Evolutionary conservation across 1,140 invertebrate genomes (phyloP).

Genomic region (Odontomachus brunneus): DNA sequence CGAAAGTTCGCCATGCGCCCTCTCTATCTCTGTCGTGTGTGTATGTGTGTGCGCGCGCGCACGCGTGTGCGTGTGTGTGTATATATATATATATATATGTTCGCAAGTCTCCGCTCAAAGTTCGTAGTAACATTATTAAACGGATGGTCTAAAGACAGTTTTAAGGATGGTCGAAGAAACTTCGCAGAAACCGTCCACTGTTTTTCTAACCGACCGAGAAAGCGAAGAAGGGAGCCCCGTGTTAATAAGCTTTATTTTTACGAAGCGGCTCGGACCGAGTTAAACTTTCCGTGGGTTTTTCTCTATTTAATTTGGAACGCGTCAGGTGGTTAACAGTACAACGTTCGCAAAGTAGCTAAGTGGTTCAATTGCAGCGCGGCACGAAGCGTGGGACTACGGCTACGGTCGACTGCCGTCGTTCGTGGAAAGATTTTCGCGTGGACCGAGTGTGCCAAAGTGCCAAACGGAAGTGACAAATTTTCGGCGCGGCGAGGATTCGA

Average conservation of each 20-base stretch:
- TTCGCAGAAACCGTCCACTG: conserved; percentile 19
- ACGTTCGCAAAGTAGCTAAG: conserved; percentile 61
- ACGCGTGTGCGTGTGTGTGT: too few relatives aligned
- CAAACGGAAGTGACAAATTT: conserved; percentile 58
- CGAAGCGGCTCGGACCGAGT: conserved; percentile 21
- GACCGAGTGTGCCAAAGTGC: conserved; percentile 54
- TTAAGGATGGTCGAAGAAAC: conserved; percentile 36
- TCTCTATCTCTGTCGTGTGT: too few relatives aligned
- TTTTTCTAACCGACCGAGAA: conserved; percentile 37
- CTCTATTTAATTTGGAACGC: conserved; percentile 58
- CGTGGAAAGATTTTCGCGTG: conserved; percentile 54
- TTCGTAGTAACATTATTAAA: conserved; percentile 55
- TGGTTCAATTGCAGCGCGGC: conserved; percentile 54
- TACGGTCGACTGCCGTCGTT: conserved; percentile 18
- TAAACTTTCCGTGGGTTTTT: conserved; percentile 48
- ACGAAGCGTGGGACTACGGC: conserved; percentile 36
- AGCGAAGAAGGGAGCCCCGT: conserved; percentile 18
- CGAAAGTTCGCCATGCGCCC: not conserved
- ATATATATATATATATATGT: conserved; percentile 6
- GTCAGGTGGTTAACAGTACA: conserved; percentile 57
- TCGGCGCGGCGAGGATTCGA: conserved; percentile 27
- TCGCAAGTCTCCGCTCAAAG: conserved; percentile 7
- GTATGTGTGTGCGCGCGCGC: too few relatives aligned
- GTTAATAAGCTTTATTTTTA: conserved; percentile 62
- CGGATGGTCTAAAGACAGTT: conserved; percentile 27